Evolutionary conservation across 2,888 invertebrate species (phyloP), one percentile per base, ranked within the genome.

Genomic region (Meiosimyza platycephala): DNA sequence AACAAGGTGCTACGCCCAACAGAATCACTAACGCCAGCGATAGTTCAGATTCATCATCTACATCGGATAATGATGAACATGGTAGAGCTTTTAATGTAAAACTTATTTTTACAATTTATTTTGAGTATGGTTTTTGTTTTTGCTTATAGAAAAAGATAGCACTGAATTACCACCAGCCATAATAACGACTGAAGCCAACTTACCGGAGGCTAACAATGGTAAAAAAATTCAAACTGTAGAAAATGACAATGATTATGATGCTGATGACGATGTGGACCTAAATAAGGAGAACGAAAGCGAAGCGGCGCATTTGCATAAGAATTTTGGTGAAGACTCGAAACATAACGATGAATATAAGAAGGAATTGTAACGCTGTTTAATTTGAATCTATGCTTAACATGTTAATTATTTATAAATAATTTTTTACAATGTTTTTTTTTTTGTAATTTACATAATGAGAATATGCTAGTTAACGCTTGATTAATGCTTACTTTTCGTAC

Each of bases 41-140:
- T n/a, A 81, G 83, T 55, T 81, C 84, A 1, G 81, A 82, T 33
- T 76, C 78, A 6, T 73, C 76, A 18, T 73, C 77, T 64, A 77
- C 79, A 6, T 78, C 80, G 6, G 79, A 79, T 63, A 78, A 78
- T 55, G 79, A 76, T 54, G 74, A 76, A 55, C 75, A 81, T 28
- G 80, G 82, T 81, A 75, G 28, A 28, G 57, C 33, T 33, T 7
- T 55, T 33, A 16, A 60, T 3, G 47, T 48, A 7, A 48, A 51
- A 6, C 18, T 16, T 2, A 9, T 18, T 18, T 65, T 50, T 54
- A 22, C 12, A 60, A 63, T 51, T 7, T 9, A 54, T 40, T 18
- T 22, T 28, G 4, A 28, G 28, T 28, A 3, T 40, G 1, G 3
- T 40, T 22, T 52, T 6, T 28, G 0, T 28, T 50, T 22, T 69